Conservation (phyloP, 1,140 invertebrate species). For the Pseudobourletiella spinata region DNA sequence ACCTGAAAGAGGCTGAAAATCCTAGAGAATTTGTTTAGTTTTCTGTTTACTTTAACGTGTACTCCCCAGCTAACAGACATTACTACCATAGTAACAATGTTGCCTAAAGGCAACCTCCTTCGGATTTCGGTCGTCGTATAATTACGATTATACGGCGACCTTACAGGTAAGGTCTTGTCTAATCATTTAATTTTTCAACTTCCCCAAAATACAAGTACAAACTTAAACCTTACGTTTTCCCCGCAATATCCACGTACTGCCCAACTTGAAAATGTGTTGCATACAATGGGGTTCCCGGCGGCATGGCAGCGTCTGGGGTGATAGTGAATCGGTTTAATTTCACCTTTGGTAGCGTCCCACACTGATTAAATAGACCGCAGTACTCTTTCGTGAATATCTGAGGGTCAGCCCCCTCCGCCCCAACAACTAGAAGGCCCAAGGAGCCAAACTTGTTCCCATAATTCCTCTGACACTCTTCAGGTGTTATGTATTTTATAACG, state of each 20-base stretch:
- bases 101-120: too few relatives aligned
- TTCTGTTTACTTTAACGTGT: too few relatives aligned
- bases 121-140: too few relatives aligned
- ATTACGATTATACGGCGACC: too few relatives aligned
- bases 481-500: slow-evolving; percentile 82
- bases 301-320: slow-evolving; percentile 73
- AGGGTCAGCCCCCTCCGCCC: slow-evolving; percentile 81
- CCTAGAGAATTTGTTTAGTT: too few relatives aligned
- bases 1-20: too few relatives aligned
- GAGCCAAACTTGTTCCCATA: slow-evolving; percentile 39
- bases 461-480: slow-evolving; percentile 55
- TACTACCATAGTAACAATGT: too few relatives aligned
- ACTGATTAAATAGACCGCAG: slow-evolving; percentile 70
- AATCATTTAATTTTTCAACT: too few relatives aligned
- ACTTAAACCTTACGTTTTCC: slow-evolving; percentile 69
- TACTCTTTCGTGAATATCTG: slow-evolving; percentile 80
- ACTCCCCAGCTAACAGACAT: too few relatives aligned
- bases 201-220: too few relatives aligned
- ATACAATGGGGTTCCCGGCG: slow-evolving; percentile 78
- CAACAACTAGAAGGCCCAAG: slow-evolving; percentile 69
- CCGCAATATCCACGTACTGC: slow-evolving; percentile 79
- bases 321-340: slow-evolving; percentile 73
- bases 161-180: too few relatives aligned
- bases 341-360: slow-evolving; percentile 83
- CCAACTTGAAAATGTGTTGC: slow-evolving; percentile 85